A percentile compares a stretch with the other conserved stretches of the same genome.
phyloP scores from a whole-genome alignment of 2,888 invertebrate genomes.

The Leptopilina drosophilae region DNA sequence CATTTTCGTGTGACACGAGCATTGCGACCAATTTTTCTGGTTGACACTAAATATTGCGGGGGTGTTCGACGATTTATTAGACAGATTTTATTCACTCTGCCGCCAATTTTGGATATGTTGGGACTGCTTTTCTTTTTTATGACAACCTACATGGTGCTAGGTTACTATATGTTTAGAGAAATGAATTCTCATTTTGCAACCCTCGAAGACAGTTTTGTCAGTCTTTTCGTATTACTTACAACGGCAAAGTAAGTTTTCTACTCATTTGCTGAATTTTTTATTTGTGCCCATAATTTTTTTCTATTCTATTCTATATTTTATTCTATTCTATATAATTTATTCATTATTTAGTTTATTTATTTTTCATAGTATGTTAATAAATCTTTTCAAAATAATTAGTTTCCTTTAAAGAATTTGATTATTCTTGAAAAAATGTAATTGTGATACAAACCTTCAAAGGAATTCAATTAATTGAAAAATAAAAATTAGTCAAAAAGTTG shows the following conservation, averaged over 20 bases:
- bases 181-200: conserved; percentile 89
- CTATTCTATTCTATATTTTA: too few relatives aligned
- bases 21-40: conserved; percentile 90
- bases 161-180: conserved; percentile 89
- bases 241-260: conserved; percentile 88
- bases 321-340: too few relatives aligned
- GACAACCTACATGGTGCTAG: conserved; percentile 88
- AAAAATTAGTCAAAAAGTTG: too few relatives aligned
- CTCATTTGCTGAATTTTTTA: too few relatives aligned
- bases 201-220: conserved; percentile 89
- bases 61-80: conserved; percentile 86
- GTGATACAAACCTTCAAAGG: too few relatives aligned
- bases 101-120: conserved; percentile 93
- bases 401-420: too few relatives aligned
- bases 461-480: too few relatives aligned
- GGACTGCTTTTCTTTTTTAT: conserved; percentile 91
- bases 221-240: conserved; percentile 92
- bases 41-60: conserved; percentile 90
- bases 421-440: too few relatives aligned
- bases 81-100: conserved; percentile 90
- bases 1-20: conserved; percentile 93
- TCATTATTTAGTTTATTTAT: too few relatives aligned
- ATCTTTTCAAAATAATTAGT: conserved; percentile 71
- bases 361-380: too few relatives aligned
- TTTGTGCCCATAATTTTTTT: too few relatives aligned